Percentiles rank a stretch among this genome's conserved stretches.
These are phyloP conservation scores for Brotogeris chrysoptera DNA, from an alignment of 2,797 vertebrate genomes.

Conservation along the genomic window DNA sequence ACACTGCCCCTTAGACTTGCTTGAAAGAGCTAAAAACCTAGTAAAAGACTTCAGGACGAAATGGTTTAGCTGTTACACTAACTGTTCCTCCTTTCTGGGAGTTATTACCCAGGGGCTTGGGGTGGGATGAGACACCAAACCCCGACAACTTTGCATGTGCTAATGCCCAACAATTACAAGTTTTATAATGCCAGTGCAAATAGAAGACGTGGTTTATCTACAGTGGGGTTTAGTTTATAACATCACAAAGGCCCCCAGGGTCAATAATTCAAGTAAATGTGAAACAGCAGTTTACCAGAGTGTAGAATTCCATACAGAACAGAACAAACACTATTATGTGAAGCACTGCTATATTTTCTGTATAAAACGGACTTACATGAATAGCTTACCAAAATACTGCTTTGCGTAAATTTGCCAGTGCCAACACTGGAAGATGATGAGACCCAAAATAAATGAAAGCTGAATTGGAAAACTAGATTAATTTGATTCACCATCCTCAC, in stretches of 20 bases:
- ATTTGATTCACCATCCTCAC: not conserved
- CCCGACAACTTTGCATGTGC: not conserved
- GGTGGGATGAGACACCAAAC: not conserved
- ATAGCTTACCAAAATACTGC: not conserved
- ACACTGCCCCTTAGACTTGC: not conserved
- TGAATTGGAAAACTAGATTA: not conserved
- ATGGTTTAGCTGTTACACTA: not conserved
- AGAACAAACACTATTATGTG: not conserved
- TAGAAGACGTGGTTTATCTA: not conserved
- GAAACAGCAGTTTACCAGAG: not conserved
- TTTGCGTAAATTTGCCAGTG: not conserved
- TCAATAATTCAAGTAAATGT: not conserved
- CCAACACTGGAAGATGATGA: not conserved
- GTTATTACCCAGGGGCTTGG: not conserved
- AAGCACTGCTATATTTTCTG: not conserved
- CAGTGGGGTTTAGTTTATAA: not conserved
- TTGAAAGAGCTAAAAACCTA: not conserved
- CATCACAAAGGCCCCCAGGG: not conserved
- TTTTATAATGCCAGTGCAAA: not conserved
- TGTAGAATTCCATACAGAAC: not conserved
- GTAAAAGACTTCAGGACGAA: not conserved
- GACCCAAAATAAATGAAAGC: not conserved
- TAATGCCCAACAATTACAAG: not conserved
- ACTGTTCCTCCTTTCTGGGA: not conserved
- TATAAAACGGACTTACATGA: not conserved